These are phyloP conservation scores for Pyralis farinalis DNA, from an alignment of 2,888 invertebrate genomes.

Conservation along the genomic window DNA sequence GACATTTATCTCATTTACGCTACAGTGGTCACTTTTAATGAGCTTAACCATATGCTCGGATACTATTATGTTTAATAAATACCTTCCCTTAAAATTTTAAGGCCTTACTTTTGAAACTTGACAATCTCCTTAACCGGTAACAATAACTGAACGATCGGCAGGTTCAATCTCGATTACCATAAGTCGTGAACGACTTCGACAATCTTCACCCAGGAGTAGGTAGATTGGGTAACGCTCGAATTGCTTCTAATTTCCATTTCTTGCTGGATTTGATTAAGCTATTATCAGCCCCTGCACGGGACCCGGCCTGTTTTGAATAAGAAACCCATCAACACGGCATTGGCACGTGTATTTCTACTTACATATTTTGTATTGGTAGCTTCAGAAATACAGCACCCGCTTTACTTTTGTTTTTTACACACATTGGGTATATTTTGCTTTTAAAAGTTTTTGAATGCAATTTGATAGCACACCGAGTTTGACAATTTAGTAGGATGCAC, in stretches of 20 bases:
- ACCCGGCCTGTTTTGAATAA: constrained; percentile 15
- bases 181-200: background rate
- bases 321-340: constrained; percentile 10
- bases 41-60: no score
- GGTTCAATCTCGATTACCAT: background rate
- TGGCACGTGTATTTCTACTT: background rate
- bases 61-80: no score
- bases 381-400: background rate
- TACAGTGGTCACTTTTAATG: no score
- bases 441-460: no score
- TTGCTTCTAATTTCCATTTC: constrained; percentile 6
- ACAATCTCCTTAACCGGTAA: background rate
- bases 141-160: background rate
- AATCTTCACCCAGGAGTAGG: background rate
- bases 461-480: no score
- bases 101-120: background rate
- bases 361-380: background rate
- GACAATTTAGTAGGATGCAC: no score
- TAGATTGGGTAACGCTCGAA: constrained; percentile 4
- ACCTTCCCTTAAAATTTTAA: no score
- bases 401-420: no score
- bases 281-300: constrained; percentile 7
- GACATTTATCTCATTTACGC: no score
- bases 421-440: no score
- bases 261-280: constrained; percentile 15